phyloP scores from a whole-genome alignment of 2,113 vertebrate genomes.

The Oreocharis arfaki region DNA sequence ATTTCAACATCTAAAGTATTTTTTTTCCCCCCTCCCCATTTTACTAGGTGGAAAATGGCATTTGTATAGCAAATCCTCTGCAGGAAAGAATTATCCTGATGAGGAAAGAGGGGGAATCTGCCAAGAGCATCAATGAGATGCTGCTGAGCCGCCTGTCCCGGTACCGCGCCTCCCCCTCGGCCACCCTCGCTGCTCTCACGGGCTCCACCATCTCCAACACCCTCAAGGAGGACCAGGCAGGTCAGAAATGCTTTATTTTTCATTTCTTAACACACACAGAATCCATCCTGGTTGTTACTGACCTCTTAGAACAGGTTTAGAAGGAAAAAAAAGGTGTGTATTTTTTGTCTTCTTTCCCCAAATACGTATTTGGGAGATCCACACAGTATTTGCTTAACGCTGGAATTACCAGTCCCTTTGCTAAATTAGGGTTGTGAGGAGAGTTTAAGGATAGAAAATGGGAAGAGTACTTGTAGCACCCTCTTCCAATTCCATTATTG shows the following conservation, averaged over 20 bases:
- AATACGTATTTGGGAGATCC: background rate
- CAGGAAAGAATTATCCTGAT: constrained; percentile 93
- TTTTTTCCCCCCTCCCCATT: background rate
- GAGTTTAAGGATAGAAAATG: background rate
- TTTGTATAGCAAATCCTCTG: constrained; percentile 83
- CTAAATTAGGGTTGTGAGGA: background rate
- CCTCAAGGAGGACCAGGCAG: constrained; percentile 94
- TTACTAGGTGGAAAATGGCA: constrained; percentile 82
- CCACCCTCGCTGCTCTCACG: constrained; percentile 93
- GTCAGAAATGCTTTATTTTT: constrained; percentile 62
- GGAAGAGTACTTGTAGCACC: background rate
- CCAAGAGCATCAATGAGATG: constrained; percentile 98
- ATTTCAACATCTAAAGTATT: background rate
- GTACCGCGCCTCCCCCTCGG: constrained; percentile 93
- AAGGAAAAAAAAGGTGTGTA: rapidly evolving
- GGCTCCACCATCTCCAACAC: constrained; percentile 97
- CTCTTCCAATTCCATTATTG: background rate
- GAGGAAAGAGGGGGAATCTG: constrained; percentile 96
- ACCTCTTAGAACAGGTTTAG: background rate
- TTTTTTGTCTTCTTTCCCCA: background rate
- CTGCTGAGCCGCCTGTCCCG: constrained; percentile 94
- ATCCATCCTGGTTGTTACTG: background rate
- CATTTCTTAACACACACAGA: background rate
- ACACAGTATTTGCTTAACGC: background rate
- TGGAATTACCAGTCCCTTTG: background rate